These are phyloP conservation scores for Eristalis arbustorum DNA, from an alignment of 2,888 invertebrate species.

Conservation along the genomic window DNA sequence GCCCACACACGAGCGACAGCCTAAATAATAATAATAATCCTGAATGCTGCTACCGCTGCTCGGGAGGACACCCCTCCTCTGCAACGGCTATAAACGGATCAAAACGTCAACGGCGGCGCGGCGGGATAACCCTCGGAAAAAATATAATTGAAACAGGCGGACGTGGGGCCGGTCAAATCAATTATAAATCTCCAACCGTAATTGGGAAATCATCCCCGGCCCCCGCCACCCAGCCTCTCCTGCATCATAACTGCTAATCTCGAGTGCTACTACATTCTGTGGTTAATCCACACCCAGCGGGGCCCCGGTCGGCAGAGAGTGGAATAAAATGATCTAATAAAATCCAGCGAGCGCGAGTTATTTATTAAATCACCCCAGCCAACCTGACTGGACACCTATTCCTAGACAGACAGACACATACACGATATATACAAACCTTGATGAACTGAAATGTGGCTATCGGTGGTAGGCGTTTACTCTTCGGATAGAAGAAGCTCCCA, in stretches of 20 bases:
- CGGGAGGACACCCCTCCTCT: too few species aligned
- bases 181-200: constrained; percentile 58
- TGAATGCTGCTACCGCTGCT: too few species aligned
- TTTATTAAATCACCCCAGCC: constrained; percentile 51
- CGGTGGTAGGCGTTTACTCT: constrained; percentile 91
- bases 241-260: constrained; percentile 46
- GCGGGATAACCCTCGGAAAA: constrained; percentile 32
- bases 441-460: constrained; percentile 95
- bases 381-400: neutral
- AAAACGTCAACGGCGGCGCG: constrained; percentile 32
- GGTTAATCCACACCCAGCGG: neutral
- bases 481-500: constrained; percentile 96
- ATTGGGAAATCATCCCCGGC: constrained; percentile 47
- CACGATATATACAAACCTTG: constrained; percentile 84
- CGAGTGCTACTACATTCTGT: constrained; percentile 1
- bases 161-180: constrained; percentile 21
- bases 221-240: neutral
- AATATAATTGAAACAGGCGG: constrained; percentile 36
- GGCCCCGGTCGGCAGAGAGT: neutral
- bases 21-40: constrained; percentile 18
- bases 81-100: constrained; percentile 30
- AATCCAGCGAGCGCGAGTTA: constrained; percentile 56
- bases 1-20: neutral
- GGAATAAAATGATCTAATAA: constrained; percentile 60
- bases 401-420: neutral